Conservation (phyloP, 1,140 invertebrate species). For the Babylonia areolata region DNA sequence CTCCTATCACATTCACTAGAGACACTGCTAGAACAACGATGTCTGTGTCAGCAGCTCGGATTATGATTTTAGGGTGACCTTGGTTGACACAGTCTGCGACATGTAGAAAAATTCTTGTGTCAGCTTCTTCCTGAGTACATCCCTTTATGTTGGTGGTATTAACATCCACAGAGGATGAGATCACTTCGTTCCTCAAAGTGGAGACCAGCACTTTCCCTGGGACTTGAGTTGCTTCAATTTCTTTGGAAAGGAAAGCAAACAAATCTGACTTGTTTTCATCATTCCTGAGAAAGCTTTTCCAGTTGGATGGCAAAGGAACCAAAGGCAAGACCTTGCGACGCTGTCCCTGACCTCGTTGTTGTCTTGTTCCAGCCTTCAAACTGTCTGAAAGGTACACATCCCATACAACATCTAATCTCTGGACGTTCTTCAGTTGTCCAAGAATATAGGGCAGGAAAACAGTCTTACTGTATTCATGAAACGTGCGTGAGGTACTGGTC, state of each 20-base stretch:
- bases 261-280: slow-evolving; percentile 14
- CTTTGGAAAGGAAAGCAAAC: neutral
- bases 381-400: neutral
- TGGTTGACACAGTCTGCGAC: neutral
- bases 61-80: neutral
- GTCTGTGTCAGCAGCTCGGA: slow-evolving; percentile 4
- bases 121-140: slow-evolving; percentile 16
- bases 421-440: neutral
- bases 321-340: neutral
- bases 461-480: neutral
- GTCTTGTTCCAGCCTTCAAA: neutral
- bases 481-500: neutral
- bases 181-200: neutral
- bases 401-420: slow-evolving; percentile 4
- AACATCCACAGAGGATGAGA: neutral
- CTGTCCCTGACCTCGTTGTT: neutral
- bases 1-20: neutral
- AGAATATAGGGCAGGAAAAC: neutral
- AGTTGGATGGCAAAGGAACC: neutral
- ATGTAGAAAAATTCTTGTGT: neutral
- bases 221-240: neutral
- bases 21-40: neutral
- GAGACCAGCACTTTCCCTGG: neutral
- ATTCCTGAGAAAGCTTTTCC: neutral
- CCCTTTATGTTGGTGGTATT: neutral